Percentiles rank a stretch among this genome's conserved stretches.
Conservation (phyloP, 1,140 invertebrate genomes). For the Papilio polytes region DNA sequence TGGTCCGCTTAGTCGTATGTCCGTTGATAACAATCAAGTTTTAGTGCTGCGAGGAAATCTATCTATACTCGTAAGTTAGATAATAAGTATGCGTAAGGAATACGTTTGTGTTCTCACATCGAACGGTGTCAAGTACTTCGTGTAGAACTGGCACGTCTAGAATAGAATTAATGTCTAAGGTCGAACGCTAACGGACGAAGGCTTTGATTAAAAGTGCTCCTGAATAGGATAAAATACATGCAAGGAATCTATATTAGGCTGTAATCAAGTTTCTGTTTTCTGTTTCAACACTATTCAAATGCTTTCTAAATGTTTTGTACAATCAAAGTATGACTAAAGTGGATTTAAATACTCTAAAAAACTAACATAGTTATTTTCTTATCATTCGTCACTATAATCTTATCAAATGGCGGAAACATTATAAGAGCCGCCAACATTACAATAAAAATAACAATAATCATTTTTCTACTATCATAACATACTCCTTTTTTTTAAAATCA, state of each 20-base stretch:
- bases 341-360: neutral
- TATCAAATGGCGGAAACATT: neutral
- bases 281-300: neutral
- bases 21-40: constrained; percentile 28
- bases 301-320: neutral
- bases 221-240: neutral
- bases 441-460: neutral
- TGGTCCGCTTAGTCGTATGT: neutral
- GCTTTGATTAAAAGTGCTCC: neutral
- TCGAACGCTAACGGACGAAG: constrained; percentile 7
- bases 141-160: constrained; percentile 26
- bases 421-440: neutral
- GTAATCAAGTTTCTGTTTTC: neutral
- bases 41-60: constrained; percentile 29
- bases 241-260: neutral
- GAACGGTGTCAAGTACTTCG: constrained; percentile 35
- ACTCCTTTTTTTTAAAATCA: no score
- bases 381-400: constrained; percentile 15
- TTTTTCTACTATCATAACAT: no score
- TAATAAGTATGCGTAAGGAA: constrained; percentile 34
- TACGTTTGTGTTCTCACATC: constrained; percentile 27
- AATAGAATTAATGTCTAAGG: constrained; percentile 31
- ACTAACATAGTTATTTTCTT: constrained; percentile 8
- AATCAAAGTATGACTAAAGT: neutral
- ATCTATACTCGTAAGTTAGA: constrained; percentile 22